Base-by-base conservation (phyloP, 2,888 invertebrate species). In the Eutolmus rufibarbis region DNA sequence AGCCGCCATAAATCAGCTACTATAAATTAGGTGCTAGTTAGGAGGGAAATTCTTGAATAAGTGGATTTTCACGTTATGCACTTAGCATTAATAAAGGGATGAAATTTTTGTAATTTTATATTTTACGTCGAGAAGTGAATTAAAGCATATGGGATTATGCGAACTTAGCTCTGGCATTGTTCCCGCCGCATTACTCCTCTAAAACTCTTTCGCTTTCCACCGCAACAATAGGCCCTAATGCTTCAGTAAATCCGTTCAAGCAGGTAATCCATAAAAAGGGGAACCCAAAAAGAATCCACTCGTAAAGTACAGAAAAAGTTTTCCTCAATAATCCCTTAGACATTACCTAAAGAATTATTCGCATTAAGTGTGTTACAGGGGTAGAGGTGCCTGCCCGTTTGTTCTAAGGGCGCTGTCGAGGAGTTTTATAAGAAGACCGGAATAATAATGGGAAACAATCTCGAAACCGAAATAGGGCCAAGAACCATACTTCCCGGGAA, bases 271-370 rank as follows among this genome's bases (percentile, higher is more conserved):
- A 79, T 79, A 79, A 79, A 79, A 40, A 79, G 79, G 78, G 51
- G 51, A 46, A 51, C 46, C 28, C 79, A 51, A 79, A 79, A 79
- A 79, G 40, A 79, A 79, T 79, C 51, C 79, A 79, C 79, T 84
- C 82, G 66, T 84, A 84, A 84, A 84, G 66, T 84, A 84, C 82
- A 84, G 82, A 84, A 84, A 84, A 84, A 84, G 82, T 84, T 84
- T 81, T 57, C 82, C 82, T 66, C 66, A 84, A 66, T 84, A 84
- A 84, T 84, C 82, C 82, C 28, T 40, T 66, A 84, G 82, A 84
- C 82, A 84, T 84, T 84, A 84, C 23, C 57, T 66, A 84, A 84
- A 84, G 57, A 84, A 84, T 84, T 84, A 84, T 66, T 66, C 82
- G 82, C 66, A 84, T 84, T 84, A 84, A 84, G 82, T 57, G 57